Conservation (phyloP, 2,113 vertebrate genomes). For the Salminus brasiliensis region DNA sequence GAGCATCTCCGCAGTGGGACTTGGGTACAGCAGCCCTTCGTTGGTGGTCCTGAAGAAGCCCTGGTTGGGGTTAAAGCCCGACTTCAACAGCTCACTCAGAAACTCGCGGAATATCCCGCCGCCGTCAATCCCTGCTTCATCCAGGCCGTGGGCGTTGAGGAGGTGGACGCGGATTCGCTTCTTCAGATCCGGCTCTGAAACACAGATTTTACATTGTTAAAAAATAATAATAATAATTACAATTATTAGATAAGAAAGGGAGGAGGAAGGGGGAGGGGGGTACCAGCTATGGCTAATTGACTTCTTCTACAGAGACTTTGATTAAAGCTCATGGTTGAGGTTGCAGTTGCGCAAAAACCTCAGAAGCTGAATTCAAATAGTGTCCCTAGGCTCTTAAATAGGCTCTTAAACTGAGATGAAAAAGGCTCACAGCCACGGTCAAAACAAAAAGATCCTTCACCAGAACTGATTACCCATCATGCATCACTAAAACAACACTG, state of each 20-base stretch:
- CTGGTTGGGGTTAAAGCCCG: constrained; percentile 97
- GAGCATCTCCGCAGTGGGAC: constrained; percentile 91
- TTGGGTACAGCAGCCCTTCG: constrained; percentile 93
- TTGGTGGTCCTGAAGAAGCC: constrained; percentile 97
- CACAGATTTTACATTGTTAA: too few relatives aligned
- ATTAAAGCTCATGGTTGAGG: neutral
- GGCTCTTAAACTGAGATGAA: neutral
- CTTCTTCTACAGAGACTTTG: neutral
- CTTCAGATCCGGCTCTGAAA: constrained; percentile 91
- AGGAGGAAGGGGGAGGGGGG: neutral
- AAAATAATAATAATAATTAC: too few relatives aligned
- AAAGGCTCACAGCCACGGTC: constrained; percentile 57
- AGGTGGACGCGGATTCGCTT: constrained; percentile 94
- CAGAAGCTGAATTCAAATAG: neutral
- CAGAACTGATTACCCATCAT: constrained; percentile 68
- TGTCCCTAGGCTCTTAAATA: neutral
- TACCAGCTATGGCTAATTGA: neutral
- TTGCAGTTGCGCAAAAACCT: neutral
- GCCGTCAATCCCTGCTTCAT: constrained; percentile 97
- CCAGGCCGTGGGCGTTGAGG: constrained; percentile 93
- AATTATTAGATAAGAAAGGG: too few relatives aligned
- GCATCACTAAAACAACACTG: constrained; percentile 69
- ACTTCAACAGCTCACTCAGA: constrained; percentile 95
- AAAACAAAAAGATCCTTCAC: constrained; percentile 72
- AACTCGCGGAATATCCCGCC: constrained; percentile 98